These are phyloP conservation scores for Enteromius treurensis DNA, from an alignment of 2,797 vertebrate species.

Conservation along the genomic window DNA sequence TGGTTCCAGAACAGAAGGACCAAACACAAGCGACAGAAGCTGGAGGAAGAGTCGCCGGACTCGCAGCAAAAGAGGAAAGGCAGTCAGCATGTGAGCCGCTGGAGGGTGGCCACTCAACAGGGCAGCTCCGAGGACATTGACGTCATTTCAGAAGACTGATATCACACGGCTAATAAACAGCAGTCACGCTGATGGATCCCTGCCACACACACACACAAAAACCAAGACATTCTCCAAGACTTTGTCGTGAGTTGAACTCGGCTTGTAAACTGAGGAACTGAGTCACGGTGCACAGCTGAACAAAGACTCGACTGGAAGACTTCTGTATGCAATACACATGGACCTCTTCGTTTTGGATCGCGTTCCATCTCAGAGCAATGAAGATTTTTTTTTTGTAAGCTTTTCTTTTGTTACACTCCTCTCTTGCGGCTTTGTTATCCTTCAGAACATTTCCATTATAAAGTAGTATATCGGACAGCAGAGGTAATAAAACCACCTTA, in stretches of 20 bases:
- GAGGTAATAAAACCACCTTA: constrained; percentile 37
- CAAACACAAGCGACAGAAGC: constrained; percentile 87
- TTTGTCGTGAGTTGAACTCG: constrained; percentile 39
- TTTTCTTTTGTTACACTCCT: constrained; percentile 29
- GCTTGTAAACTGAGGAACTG: constrained; percentile 46
- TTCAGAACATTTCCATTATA: constrained; percentile 45
- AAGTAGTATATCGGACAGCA: constrained; percentile 32
- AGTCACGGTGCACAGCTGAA: constrained; percentile 29
- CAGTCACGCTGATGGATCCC: constrained; percentile 21
- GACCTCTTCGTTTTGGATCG: constrained; percentile 54
- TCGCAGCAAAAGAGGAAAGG: constrained; percentile 84
- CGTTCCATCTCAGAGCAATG: constrained; percentile 43
- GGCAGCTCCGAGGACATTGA: constrained; percentile 78
- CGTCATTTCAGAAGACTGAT: constrained; percentile 82
- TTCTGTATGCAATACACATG: constrained; percentile 61
- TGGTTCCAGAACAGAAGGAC: constrained; percentile 86
- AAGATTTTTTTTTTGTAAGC: constrained; percentile 45
- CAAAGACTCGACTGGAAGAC: constrained; percentile 51
- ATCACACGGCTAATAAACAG: constrained; percentile 8
- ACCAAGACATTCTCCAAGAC: constrained; percentile 35
- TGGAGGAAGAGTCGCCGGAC: constrained; percentile 86
- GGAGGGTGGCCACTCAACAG: constrained; percentile 83
- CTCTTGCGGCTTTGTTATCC: constrained; percentile 16
- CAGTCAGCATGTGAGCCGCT: constrained; percentile 83
- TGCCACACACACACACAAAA: neutral